These are phyloP conservation scores for Frieseomelitta varia DNA, from an alignment of 1,140 invertebrate genomes.

Conservation along the genomic window DNA sequence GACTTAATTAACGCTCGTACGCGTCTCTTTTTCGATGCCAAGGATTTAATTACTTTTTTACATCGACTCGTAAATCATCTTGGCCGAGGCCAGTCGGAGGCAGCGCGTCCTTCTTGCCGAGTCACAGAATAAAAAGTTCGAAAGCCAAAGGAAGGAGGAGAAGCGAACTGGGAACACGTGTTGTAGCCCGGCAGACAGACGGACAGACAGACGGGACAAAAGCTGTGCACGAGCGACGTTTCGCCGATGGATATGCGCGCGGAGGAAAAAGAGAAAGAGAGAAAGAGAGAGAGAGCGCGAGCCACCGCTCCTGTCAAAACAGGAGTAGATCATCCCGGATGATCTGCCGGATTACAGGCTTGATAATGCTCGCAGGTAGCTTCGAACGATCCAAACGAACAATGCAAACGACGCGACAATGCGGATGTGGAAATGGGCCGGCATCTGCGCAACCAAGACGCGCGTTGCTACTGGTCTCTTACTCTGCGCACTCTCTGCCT, in stretches of 20 bases:
- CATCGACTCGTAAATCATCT: conserved; percentile 78
- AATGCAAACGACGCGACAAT: conserved; percentile 12
- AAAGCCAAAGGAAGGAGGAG: conserved; percentile 6
- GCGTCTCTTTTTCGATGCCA: conserved; percentile 66
- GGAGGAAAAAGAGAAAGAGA: no score
- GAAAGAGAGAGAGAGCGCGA: no score
- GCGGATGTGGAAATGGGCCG: background rate
- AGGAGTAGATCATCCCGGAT: conserved; percentile 72
- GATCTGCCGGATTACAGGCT: conserved; percentile 67
- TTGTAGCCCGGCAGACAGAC: background rate
- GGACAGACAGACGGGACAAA: conserved; percentile 16
- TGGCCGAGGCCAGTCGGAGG: conserved; percentile 50
- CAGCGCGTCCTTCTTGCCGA: conserved; percentile 69
- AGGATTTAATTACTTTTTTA: conserved; percentile 81
- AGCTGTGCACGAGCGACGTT: conserved; percentile 1
- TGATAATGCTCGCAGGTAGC: conserved; percentile 36
- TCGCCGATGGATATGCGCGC: no score
- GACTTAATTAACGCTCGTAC: conserved; percentile 75
- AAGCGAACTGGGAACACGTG: conserved; percentile 54
- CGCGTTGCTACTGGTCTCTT: no score
- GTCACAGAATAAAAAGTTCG: conserved; percentile 73
- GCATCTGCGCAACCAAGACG: conserved; percentile 3
- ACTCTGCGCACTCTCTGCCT: no score
- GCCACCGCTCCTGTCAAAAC: conserved; percentile 72
- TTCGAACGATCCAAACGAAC: conserved; percentile 25